Percentiles rank a stretch among this genome's conserved stretches.
These are phyloP conservation scores for Takifugu rubripes DNA, from an alignment of 2,797 vertebrate genomes.

Conservation along the genomic window DNA sequence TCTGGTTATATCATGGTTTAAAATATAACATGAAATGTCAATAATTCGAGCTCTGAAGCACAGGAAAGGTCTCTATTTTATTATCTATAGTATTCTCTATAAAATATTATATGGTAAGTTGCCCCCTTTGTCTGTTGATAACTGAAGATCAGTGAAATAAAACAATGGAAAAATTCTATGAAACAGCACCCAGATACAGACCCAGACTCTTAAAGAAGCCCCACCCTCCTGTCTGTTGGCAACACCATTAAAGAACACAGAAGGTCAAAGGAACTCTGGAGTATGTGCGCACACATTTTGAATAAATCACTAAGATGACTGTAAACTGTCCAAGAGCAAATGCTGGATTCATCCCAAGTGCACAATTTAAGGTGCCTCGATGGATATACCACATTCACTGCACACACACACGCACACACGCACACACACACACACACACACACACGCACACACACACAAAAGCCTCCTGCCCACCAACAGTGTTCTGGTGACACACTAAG, in stretches of 20 bases:
- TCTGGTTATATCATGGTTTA: too few relatives aligned
- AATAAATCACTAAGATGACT: conserved; percentile 32
- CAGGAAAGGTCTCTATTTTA: too few relatives aligned
- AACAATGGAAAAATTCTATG: not conserved
- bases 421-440: not conserved
- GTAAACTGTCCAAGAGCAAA: conserved; percentile 20
- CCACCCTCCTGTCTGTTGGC: conserved; percentile 29
- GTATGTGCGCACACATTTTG: conserved; percentile 6
- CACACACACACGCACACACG: not conserved
- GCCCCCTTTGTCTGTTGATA: too few relatives aligned
- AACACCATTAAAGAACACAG: conserved; percentile 12
- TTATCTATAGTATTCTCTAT: too few relatives aligned
- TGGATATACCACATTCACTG: conserved; percentile 20
- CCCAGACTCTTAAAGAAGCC: conserved; percentile 43
- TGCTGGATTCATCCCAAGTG: conserved; percentile 20
- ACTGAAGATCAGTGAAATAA: too few relatives aligned
- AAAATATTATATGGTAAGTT: too few relatives aligned
- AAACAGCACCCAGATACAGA: conserved; percentile 29
- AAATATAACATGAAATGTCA: too few relatives aligned
- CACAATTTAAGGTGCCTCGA: conserved; percentile 16
- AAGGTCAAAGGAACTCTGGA: conserved; percentile 8
- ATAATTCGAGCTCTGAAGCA: too few relatives aligned
- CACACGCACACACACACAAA: not conserved
- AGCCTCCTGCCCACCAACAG: conserved; percentile 1
- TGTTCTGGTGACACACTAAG: conserved; percentile 22